phyloP scores from a whole-genome alignment of 2,797 vertebrate species.

The Threskiornis aethiopicus region DNA sequence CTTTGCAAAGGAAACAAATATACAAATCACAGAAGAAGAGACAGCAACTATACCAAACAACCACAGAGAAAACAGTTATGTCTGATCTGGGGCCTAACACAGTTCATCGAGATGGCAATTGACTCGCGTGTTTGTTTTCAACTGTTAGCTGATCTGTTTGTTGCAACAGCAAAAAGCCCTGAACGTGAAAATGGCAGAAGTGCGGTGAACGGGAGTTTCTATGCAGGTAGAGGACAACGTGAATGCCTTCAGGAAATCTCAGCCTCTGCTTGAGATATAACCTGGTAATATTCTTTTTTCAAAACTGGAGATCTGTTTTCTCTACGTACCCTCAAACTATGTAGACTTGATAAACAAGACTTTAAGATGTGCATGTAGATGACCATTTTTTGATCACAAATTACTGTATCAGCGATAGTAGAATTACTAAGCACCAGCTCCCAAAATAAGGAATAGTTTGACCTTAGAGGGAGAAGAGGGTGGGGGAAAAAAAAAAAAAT shows the following conservation, averaged over 20 bases:
- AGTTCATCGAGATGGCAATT: not conserved
- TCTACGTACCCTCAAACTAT: not conserved
- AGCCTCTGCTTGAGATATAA: not conserved
- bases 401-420: not conserved
- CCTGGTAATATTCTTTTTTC: not conserved
- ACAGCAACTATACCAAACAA: not conserved
- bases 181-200: not conserved
- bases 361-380: not conserved
- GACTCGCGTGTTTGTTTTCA: not conserved
- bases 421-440: not conserved
- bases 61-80: not conserved
- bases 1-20: not conserved
- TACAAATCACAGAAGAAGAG: not conserved
- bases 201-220: not conserved
- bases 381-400: not conserved
- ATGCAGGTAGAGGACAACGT: not conserved
- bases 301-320: not conserved
- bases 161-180: not conserved
- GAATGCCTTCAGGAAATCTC: not conserved
- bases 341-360: not conserved
- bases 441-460: not conserved
- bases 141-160: not conserved
- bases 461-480: not conserved
- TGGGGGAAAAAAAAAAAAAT: not conserved
- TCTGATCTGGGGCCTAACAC: not conserved